These are phyloP conservation scores for Colistium nudipinnis DNA, from an alignment of 2,113 vertebrate genomes.

Conservation along the genomic window DNA sequence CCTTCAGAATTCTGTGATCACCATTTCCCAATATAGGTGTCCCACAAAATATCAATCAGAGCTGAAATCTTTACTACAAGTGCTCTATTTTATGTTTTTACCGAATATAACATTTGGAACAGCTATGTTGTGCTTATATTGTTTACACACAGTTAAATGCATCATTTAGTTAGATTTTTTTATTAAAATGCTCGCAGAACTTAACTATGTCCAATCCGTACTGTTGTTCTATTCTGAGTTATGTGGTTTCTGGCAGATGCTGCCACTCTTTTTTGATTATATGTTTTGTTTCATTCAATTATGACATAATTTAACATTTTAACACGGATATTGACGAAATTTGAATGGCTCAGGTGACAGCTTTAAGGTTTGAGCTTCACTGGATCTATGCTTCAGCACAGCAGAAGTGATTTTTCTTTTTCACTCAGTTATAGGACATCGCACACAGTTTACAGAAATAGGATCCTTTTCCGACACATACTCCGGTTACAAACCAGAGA, in stretches of 20 bases:
- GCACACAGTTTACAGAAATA: not conserved
- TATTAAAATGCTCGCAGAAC: too few relatives aligned
- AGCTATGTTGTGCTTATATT: too few relatives aligned
- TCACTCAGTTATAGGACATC: not conserved
- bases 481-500: slow-evolving; percentile 9
- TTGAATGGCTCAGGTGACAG: not conserved
- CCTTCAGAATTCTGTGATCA: too few relatives aligned
- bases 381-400: not conserved
- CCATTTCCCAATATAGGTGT: not conserved
- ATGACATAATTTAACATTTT: not conserved
- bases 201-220: not conserved
- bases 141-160: not conserved
- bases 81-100: too few relatives aligned
- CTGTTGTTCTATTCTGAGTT: not conserved
- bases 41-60: too few relatives aligned
- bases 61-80: too few relatives aligned
- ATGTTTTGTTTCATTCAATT: not conserved
- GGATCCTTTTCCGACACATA: not conserved
- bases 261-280: not conserved
- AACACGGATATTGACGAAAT: not conserved
- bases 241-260: not conserved
- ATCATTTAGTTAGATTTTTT: not conserved
- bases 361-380: not conserved
- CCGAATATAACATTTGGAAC: too few relatives aligned
- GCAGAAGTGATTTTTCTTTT: not conserved